phyloP scores from a whole-genome alignment of 2,888 invertebrate species.

The Lomographa bimaculata region DNA sequence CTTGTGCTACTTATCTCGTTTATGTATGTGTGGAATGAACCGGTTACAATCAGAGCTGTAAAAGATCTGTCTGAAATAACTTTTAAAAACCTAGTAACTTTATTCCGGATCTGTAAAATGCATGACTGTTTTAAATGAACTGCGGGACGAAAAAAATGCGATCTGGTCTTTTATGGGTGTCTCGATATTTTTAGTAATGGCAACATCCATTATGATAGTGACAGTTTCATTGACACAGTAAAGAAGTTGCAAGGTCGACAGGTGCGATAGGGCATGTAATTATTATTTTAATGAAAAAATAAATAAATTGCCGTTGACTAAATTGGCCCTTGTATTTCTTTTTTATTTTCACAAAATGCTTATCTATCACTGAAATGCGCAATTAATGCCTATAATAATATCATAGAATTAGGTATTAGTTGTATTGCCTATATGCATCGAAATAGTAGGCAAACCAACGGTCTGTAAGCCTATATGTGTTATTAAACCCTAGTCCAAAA shows the following conservation, averaged over 20 bases:
- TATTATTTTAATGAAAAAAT: conserved; percentile 10
- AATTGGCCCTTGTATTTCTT: too few relatives aligned
- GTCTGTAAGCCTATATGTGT: too few relatives aligned
- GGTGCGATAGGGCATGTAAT: conserved; percentile 11
- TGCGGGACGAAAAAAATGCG: background rate
- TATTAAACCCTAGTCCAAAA: too few relatives aligned
- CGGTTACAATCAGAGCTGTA: conserved; percentile 15
- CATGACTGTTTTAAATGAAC: conserved; percentile 1
- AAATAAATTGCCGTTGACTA: conserved; percentile 6
- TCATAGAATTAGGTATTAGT: too few relatives aligned
- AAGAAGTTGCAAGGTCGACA: conserved; percentile 14
- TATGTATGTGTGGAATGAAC: conserved; percentile 13
- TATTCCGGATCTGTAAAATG: background rate
- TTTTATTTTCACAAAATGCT: too few relatives aligned
- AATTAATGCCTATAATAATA: too few relatives aligned
- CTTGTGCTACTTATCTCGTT: conserved; percentile 26
- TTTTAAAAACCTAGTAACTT: background rate
- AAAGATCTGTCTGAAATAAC: background rate
- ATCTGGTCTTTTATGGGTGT: conserved; percentile 1
- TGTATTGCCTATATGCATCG: too few relatives aligned
- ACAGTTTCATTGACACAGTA: conserved; percentile 20
- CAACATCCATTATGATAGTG: conserved; percentile 20
- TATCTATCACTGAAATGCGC: too few relatives aligned
- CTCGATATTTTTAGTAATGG: conserved; percentile 12
- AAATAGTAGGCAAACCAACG: too few relatives aligned